Percentiles rank a stretch among this genome's conserved stretches.
Evolutionary conservation across 2,113 vertebrate genomes (phyloP).

Genomic region (Trogon surrucura): DNA sequence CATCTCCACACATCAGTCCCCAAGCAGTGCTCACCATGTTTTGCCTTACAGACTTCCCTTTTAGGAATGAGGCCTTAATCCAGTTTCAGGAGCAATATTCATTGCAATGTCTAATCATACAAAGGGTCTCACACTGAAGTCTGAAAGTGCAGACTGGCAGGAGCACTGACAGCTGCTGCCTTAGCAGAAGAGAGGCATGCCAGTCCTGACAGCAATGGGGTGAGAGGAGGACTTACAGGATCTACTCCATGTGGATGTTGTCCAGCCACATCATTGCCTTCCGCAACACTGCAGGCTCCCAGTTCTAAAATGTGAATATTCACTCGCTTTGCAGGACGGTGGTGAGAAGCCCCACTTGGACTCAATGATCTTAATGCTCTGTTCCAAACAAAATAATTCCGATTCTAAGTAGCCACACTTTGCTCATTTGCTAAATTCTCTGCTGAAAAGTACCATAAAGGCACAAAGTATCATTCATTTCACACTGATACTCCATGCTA

Average conservation of each 20-base stretch:
- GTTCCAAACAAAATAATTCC: too few species aligned
- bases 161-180: neutral
- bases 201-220: neutral
- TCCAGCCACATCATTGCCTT: neutral
- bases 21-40: neutral
- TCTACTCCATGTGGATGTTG: neutral
- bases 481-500: neutral
- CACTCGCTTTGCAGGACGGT: neutral
- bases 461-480: neutral
- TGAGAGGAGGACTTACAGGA: rapidly evolving
- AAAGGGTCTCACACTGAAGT: neutral
- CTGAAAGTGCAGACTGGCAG: neutral
- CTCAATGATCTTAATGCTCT: too few species aligned
- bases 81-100: neutral
- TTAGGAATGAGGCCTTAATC: neutral
- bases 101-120: neutral
- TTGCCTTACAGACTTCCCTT: neutral
- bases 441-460: neutral
- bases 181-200: neutral
- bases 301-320: neutral
- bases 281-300: neutral
- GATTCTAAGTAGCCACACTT: neutral
- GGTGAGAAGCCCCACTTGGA: neutral
- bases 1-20: neutral
- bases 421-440: neutral